Conservation (phyloP, 2,113 vertebrate species). For the Rhadina sibilatrix region DNA sequence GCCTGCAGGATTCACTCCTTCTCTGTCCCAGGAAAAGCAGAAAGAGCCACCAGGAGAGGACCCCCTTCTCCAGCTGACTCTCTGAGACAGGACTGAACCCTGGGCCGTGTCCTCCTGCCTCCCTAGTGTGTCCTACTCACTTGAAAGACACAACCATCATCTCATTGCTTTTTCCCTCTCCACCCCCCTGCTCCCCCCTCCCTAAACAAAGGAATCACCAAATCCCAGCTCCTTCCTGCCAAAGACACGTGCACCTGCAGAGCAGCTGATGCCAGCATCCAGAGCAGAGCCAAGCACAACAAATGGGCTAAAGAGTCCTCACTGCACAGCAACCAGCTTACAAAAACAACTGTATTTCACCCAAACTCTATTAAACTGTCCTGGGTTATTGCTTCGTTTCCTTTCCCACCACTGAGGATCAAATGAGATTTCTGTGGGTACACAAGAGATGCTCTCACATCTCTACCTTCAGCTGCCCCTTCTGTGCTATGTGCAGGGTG, state of each 20-base stretch:
- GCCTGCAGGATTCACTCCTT: not conserved
- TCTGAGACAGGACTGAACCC: not conserved
- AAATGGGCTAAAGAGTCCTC: conserved; percentile 63
- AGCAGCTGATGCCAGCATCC: conserved; percentile 62
- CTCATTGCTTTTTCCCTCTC: not conserved
- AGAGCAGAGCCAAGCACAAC: conserved; percentile 60
- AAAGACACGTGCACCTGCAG: conserved; percentile 63
- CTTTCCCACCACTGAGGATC: conserved; percentile 65
- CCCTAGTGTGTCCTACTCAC: not conserved
- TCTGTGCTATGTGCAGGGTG: not conserved
- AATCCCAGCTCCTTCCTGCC: conserved; percentile 62
- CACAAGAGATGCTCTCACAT: conserved; percentile 40
- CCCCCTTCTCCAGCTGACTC: not conserved
- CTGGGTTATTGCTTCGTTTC: conserved; percentile 50
- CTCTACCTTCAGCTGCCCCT: conserved; percentile 40
- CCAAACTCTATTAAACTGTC: conserved; percentile 65
- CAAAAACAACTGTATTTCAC: conserved; percentile 68
- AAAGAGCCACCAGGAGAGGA: not conserved
- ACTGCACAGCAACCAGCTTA: conserved; percentile 59
- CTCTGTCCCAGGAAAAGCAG: not conserved
- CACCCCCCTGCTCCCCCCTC: not conserved
- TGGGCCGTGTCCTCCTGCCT: not conserved
- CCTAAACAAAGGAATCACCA: conserved; percentile 30
- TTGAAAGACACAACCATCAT: not conserved
- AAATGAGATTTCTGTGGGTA: conserved; percentile 53